Conservation (phyloP, 2,888 invertebrate species). For the Drosophila picticornis region DNA sequence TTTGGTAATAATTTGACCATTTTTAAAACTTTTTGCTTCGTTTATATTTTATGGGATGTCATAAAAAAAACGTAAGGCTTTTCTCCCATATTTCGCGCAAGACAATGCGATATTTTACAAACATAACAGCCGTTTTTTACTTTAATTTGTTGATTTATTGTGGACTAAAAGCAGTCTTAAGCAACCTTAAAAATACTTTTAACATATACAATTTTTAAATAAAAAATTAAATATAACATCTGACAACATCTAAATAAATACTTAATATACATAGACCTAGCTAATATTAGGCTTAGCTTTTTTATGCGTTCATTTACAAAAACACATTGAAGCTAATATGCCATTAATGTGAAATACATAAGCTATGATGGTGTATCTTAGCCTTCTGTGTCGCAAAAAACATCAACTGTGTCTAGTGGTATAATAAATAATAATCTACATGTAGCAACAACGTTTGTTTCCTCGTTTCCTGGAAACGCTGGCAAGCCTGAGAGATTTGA, state of each 20-base stretch:
- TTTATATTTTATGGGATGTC: neutral
- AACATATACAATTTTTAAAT: neutral
- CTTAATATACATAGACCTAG: neutral
- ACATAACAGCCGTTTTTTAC: neutral
- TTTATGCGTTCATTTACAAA: neutral
- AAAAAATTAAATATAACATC: neutral
- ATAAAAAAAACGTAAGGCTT: neutral
- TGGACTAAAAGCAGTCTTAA: neutral
- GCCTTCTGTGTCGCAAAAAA: neutral
- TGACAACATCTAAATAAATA: neutral
- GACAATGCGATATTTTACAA: neutral
- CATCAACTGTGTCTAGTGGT: constrained; percentile 6
- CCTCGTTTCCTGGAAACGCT: constrained; percentile 63
- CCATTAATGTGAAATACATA: neutral
- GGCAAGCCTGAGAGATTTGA: constrained; percentile 16
- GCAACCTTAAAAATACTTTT: neutral
- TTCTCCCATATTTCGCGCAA: neutral
- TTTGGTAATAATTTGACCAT: neutral
- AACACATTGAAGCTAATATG: constrained; percentile 6
- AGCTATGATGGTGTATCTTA: neutral
- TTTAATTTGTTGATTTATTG: neutral
- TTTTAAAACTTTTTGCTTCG: neutral
- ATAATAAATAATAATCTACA: constrained; percentile 43
- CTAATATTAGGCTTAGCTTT: neutral
- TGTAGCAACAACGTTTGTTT: constrained; percentile 26